Evolutionary conservation across 2,113 vertebrate genomes (phyloP).

Genomic region (Lycaon pictus): DNA sequence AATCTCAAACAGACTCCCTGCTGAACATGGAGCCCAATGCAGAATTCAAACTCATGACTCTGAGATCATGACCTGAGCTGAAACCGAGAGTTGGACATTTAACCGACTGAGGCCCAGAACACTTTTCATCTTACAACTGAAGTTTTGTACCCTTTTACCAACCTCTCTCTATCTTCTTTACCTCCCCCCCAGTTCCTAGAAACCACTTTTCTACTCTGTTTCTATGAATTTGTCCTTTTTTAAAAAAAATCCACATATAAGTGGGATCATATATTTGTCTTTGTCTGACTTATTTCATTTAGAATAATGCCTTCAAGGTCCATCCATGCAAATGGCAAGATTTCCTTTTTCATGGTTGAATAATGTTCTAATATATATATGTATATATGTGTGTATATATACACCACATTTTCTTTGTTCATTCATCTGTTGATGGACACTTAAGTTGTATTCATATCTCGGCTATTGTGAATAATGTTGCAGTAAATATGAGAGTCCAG

Average conservation of each 20-base stretch:
- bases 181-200: neutral
- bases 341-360: neutral
- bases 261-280: neutral
- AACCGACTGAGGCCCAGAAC: neutral
- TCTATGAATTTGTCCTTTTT: neutral
- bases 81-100: neutral
- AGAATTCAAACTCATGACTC: neutral
- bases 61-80: neutral
- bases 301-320: neutral
- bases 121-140: neutral
- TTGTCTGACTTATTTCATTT: neutral
- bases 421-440: neutral
- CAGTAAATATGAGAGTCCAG: neutral
- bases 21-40: neutral
- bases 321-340: neutral
- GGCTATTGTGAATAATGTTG: neutral
- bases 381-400: neutral
- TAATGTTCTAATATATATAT: neutral
- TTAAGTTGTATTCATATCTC: neutral
- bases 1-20: neutral
- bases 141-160: neutral
- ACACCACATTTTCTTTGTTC: neutral
- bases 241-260: neutral
- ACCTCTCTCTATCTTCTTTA: neutral
- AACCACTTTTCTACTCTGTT: neutral